These are phyloP conservation scores for Dicerorhinus sumatrensis DNA, from an alignment of 2,113 vertebrate species.

Conservation along the genomic window DNA sequence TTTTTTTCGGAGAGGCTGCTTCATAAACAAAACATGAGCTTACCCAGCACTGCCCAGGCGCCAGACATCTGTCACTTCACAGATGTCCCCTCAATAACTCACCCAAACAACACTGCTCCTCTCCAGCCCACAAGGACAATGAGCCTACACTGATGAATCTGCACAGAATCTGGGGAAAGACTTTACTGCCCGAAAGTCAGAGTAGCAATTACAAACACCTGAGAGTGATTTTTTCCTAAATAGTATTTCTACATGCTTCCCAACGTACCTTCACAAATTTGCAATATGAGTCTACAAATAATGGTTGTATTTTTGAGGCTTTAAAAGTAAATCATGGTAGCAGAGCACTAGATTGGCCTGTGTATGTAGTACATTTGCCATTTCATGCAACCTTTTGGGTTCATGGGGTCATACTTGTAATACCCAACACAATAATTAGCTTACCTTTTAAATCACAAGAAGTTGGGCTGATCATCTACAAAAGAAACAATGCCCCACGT, in stretches of 20 bases:
- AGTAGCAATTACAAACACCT: neutral
- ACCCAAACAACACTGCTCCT: neutral
- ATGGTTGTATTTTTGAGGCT: neutral
- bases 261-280: neutral
- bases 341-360: neutral
- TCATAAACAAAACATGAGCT: constrained; percentile 64
- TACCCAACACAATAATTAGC: neutral
- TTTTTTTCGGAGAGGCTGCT: neutral
- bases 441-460: neutral
- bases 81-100: constrained; percentile 60
- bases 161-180: neutral
- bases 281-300: neutral
- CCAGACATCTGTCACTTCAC: constrained; percentile 67
- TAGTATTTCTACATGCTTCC: neutral
- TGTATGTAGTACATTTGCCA: neutral
- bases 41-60: constrained; percentile 16
- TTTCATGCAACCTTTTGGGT: neutral
- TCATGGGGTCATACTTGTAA: neutral
- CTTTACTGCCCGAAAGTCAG: neutral
- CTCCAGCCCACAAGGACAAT: constrained; percentile 40
- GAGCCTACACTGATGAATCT: constrained; percentile 5
- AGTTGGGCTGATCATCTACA: constrained; percentile 53
- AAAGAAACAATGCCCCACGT: constrained; percentile 72
- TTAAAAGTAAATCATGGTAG: neutral
- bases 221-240: neutral